Evolutionary conservation across 2,888 invertebrate species (phyloP), one percentile per base, ranked within the genome.

Genomic region (Panorpa germanica): DNA sequence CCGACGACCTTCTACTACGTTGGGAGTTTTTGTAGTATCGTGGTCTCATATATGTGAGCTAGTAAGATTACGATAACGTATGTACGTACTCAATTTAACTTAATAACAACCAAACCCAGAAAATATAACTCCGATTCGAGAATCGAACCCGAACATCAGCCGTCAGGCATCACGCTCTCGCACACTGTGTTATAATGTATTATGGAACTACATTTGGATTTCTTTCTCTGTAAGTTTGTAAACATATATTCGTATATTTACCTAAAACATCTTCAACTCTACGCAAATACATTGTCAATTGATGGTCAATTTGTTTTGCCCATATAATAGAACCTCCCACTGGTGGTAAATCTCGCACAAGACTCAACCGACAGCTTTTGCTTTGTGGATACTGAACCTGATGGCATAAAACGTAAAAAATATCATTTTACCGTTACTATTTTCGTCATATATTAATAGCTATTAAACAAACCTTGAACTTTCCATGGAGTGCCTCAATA

Each of bases 251-350:
- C 15, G 13, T 17, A 29, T 42, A 26, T 34, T 52, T 59, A 67
- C 86, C 95, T 28, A 99, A 66, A 13, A 99, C 96, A 61, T 96
- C 96, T 58, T 96, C 98, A 1, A 99, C 96, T 38, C 96, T 70
- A 48, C 86, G 77, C 51, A 98, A 66, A 55, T 95, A 96, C 41
- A 90, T 86, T 9, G 86, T 88, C 29, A 99, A 65, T 53, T 98
- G 96, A 40, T 91, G 75, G 55, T 98, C 96, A 45, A 99, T 98
- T 61, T 96, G 85, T 45, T 88, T 82, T 4, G 95, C 93, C 98
- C 98, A 99, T 43, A 98, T 90, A 42, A 99, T 96, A 31, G 90
- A 91, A 1, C 96, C 96, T 16, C 96, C 85, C 11, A 98, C 86
- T 0, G 95, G 95, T 4, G 96, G 96, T 41, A 98, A 59, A 57